Conservation (phyloP, 2,113 vertebrate genomes). For the Toxotes chatareus region DNA sequence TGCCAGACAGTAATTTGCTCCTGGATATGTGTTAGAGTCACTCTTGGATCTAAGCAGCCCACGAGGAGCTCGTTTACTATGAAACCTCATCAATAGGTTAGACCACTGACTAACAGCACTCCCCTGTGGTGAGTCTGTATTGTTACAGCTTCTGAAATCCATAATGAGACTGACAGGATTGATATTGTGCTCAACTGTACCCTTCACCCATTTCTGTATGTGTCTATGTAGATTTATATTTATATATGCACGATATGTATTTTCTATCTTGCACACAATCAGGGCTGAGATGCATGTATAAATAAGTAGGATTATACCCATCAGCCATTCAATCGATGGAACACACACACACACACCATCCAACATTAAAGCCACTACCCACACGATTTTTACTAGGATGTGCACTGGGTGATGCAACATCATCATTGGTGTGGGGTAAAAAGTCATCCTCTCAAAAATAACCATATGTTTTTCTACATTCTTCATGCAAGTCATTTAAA, state of each 20-base stretch:
- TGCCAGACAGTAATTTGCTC: not conserved
- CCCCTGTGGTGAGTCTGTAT: slow-evolving; percentile 48
- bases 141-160: slow-evolving; percentile 34
- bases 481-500: slow-evolving; percentile 27
- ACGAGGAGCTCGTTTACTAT: not conserved
- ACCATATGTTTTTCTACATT: slow-evolving; percentile 20
- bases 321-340: too few species aligned
- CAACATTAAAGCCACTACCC: too few species aligned
- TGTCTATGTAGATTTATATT: not conserved
- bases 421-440: slow-evolving; percentile 28
- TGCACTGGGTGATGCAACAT: not conserved
- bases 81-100: not conserved
- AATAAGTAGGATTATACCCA: slow-evolving; percentile 9
- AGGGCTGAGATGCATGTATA: not conserved
- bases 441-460: slow-evolving; percentile 28
- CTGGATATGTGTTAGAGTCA: slow-evolving; percentile 17
- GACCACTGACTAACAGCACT: slow-evolving; percentile 56
- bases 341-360: too few species aligned
- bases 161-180: not conserved
- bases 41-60: not conserved
- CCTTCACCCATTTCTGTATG: not conserved
- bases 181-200: not conserved
- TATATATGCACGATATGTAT: slow-evolving; percentile 3
- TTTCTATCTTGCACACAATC: not conserved
- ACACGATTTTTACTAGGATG: not conserved